Conservation (phyloP, 37 sponge, comb jelly and placozoan genomes). For the Oopsacas minuta region DNA sequence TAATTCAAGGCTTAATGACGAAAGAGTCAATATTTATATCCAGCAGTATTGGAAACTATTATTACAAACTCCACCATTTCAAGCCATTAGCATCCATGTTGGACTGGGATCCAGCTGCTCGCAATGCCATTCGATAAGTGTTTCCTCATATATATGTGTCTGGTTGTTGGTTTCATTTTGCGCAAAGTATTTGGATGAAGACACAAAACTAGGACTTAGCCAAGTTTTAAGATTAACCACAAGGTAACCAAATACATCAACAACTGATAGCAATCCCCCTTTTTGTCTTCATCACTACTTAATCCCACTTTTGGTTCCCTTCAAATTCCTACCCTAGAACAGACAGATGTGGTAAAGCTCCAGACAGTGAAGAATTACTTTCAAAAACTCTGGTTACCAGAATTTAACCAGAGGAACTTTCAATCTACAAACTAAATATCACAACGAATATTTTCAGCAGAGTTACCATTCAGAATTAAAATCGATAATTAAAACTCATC, state of each 20-base stretch:
- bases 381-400: background rate
- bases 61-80: slow-evolving; percentile 1
- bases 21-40: slow-evolving; percentile 12
- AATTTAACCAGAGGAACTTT: background rate
- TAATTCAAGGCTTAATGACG: background rate
- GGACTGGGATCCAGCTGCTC: slow-evolving; percentile 16
- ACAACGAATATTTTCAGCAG: background rate
- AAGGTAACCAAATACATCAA: background rate
- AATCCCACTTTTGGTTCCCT: background rate
- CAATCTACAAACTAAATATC: background rate
- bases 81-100: background rate
- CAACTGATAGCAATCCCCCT: slow-evolving; percentile 3
- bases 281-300: background rate
- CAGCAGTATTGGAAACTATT: slow-evolving; percentile 16
- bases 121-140: background rate
- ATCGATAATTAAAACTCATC: background rate
- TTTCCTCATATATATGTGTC: background rate
- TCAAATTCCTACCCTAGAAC: background rate
- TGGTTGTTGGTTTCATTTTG: slow-evolving; percentile 7
- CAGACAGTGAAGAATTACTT: background rate
- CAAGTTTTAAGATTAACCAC: background rate
- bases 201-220: slow-evolving; percentile 7
- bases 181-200: slow-evolving; percentile 14
- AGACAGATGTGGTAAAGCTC: background rate
- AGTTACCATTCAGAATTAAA: slow-evolving; percentile 6